Conservation (phyloP, 2,113 vertebrate genomes). For the Nerophis ophidion region DNA sequence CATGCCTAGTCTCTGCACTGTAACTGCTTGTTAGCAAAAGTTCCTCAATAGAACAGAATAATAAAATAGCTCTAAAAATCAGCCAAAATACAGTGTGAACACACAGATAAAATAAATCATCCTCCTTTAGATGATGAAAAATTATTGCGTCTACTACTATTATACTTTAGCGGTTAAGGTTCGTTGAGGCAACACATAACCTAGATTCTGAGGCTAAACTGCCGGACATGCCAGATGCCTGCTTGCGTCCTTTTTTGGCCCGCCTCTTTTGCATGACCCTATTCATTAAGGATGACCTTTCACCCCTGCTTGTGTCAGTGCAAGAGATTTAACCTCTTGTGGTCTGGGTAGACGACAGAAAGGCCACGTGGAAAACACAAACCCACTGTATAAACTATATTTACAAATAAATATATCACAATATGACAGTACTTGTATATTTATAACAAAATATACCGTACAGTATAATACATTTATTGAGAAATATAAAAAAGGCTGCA, state of each 20-base stretch:
- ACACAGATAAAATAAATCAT: conserved; percentile 4
- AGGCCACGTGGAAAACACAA: neutral
- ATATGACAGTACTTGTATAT: neutral
- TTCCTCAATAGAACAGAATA: too few relatives aligned
- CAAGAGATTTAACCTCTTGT: conserved; percentile 39
- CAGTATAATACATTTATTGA: neutral
- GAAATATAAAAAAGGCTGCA: neutral
- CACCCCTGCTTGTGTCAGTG: conserved; percentile 37
- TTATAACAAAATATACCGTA: neutral
- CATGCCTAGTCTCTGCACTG: too few relatives aligned
- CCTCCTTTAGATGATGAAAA: conserved; percentile 12
- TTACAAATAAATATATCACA: neutral
- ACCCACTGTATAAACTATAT: neutral
- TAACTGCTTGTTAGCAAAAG: too few relatives aligned
- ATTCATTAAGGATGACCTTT: conserved; percentile 52
- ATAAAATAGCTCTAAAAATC: too few relatives aligned
- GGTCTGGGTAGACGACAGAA: conserved; percentile 6
- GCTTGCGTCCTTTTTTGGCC: conserved; percentile 38
- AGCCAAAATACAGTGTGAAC: conserved; percentile 15
- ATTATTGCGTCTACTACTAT: conserved; percentile 2
- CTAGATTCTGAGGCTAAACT: conserved; percentile 38
- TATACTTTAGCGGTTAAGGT: conserved; percentile 17
- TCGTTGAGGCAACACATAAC: conserved; percentile 35
- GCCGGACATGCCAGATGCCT: conserved; percentile 47
- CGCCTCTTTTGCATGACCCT: conserved; percentile 42